These are phyloP conservation scores for Plagodis dolabraria DNA, from an alignment of 2,888 invertebrate genomes.

Conservation along the genomic window DNA sequence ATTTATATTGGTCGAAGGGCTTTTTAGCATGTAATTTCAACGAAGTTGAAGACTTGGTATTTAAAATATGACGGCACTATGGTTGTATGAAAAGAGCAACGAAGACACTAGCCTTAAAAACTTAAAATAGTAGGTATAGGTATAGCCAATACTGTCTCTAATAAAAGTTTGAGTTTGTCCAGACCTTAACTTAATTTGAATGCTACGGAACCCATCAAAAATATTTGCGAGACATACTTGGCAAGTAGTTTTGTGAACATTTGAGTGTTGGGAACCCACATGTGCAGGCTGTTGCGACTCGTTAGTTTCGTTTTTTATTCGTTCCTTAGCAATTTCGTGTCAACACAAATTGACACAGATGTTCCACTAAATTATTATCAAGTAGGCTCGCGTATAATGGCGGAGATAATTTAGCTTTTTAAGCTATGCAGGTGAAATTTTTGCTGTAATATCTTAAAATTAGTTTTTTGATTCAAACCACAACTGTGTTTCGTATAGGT, in stretches of 20 bases:
- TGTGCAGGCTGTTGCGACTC: conserved; percentile 68
- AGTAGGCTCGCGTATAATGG: conserved; percentile 32
- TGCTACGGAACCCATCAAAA: conserved; percentile 4
- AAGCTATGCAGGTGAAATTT: conserved; percentile 1
- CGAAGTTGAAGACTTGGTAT: no score
- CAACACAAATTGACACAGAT: conserved; percentile 77
- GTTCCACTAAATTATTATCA: conserved; percentile 60
- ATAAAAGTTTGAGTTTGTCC: no score
- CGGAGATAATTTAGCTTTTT: conserved; percentile 6
- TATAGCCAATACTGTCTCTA: no score
- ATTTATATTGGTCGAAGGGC: no score
- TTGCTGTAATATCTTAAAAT: background rate
- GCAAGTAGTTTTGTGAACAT: conserved; percentile 7
- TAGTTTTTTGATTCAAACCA: background rate
- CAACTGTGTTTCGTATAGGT: no score
- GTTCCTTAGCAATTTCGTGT: conserved; percentile 63
- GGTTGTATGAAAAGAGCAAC: no score
- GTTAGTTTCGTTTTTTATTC: conserved; percentile 69
- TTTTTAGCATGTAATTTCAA: no score
- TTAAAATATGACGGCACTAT: no score
- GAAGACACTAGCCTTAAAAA: no score
- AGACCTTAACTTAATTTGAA: background rate
- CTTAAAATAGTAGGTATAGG: no score
- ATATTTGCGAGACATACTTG: background rate
- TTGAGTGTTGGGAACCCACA: conserved; percentile 65